Evolutionary conservation across 2,113 vertebrate genomes (phyloP), one percentile per base, ranked within the genome.

Genomic region (Austrofundulus limnaeus): DNA sequence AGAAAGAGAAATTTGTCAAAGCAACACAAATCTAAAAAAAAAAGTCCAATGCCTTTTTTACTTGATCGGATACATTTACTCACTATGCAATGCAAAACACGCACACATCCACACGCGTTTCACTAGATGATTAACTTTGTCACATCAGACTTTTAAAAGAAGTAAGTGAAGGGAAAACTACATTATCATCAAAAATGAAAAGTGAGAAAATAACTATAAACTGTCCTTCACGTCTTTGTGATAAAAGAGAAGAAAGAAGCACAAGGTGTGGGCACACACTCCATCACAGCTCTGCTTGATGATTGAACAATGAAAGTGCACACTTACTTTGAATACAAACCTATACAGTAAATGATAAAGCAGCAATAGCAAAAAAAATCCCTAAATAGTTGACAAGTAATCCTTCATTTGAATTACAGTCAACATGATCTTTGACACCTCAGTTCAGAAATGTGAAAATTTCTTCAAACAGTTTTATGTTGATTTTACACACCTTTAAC

Each of bases 211-310:
- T 37, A 42, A 58, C 73, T 68, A 70, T 54, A 65, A 46, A 51
- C 55, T 69, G 60, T 80, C 70, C 52, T 65, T 80, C 60, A 75
- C 37, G 58, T 82, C 17, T 56, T 39, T 25, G 28, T 55, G 20
- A 80, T 28, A 58, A 54, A 77, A 59, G 37, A 53, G 55, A 75
- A 78, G 46, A 72, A 48, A 58, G 25, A 56, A 12, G 20, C 45
- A 58, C 58, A 57, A 13, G 11, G 3, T 13, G 3, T 11, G 14
- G 12, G 4, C 24, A 34, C 48, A 53, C 41, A 41, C 39, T 23
- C 37, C 49, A 59, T 51, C 55, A 59, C 4, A 1, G 46, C 19
- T 5, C 47, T 47, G 21, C n/a, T 38, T 47, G 38, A 37, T 60
- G 51, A 58, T 64, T 53, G 8, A 68, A 24, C 16, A 63, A 34